Percentiles rank a stretch among this genome's conserved stretches.
Conservation (phyloP, 2,113 vertebrate genomes). For the Ammodytes marinus region DNA sequence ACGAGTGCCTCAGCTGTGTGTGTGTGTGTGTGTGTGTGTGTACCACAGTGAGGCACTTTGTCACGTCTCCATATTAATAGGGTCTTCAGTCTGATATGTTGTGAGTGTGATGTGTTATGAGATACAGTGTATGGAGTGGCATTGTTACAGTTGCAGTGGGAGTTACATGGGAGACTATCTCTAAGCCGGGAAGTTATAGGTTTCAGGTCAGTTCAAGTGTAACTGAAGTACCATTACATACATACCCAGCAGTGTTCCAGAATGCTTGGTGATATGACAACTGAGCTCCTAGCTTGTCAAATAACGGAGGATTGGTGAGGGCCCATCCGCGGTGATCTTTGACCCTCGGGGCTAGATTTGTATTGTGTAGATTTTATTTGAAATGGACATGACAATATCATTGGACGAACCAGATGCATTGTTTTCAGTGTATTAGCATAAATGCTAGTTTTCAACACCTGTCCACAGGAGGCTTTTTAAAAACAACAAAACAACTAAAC, state of each 20-base stretch:
- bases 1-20: constrained; percentile 2
- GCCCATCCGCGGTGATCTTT: no score
- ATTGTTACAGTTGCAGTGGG: background rate
- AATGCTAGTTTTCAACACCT: no score
- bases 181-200: background rate
- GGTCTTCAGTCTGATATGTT: constrained; percentile 34
- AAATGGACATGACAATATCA: no score
- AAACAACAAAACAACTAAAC: no score
- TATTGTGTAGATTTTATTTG: no score
- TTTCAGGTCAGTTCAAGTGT: background rate
- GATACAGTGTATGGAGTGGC: background rate
- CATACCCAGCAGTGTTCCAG: background rate
- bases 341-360: no score
- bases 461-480: no score
- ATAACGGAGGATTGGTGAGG: background rate
- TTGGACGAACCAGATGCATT: no score
- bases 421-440: no score
- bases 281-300: no score
- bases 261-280: background rate
- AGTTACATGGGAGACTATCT: background rate
- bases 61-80: constrained; percentile 29
- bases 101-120: constrained; percentile 9
- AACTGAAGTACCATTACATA: background rate
- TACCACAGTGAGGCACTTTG: constrained; percentile 4
- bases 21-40: constrained; percentile 28